Percentiles rank a stretch among this genome's conserved stretches.
Evolutionary conservation across 64 coral and sea anemone species (phyloP).

Genomic region (Stichodactyla mertensii): DNA sequence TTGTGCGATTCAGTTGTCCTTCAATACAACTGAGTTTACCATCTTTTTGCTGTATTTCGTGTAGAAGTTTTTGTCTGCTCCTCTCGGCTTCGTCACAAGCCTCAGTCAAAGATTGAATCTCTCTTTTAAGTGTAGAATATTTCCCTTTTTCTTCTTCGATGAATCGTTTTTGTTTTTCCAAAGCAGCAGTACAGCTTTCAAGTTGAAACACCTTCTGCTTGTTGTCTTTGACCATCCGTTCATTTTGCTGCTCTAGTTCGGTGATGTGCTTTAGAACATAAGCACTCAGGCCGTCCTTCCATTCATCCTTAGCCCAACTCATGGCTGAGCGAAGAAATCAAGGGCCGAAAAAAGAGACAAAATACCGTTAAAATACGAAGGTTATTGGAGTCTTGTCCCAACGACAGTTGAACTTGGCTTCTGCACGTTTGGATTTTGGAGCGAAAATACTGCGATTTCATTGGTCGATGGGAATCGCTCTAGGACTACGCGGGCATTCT

Average conservation of each 20-base stretch:
- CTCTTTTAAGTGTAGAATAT: slow-evolving; percentile 43
- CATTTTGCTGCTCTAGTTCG: slow-evolving; percentile 73
- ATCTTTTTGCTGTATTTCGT: slow-evolving; percentile 77
- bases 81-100: slow-evolving; percentile 71
- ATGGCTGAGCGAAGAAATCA: slow-evolving; percentile 25
- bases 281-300: slow-evolving; percentile 81
- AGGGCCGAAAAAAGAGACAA: neutral
- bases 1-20: slow-evolving; percentile 53
- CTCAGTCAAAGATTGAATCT: slow-evolving; percentile 61
- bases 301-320: slow-evolving; percentile 96
- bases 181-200: slow-evolving; percentile 75
- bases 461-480: neutral
- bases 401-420: neutral
- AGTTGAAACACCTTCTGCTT: slow-evolving; percentile 82
- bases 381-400: neutral
- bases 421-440: slow-evolving; percentile 13
- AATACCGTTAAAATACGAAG: neutral
- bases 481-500: neutral
- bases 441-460: slow-evolving; percentile 10
- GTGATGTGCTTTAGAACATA: slow-evolving; percentile 70
- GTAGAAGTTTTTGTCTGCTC: slow-evolving; percentile 53
- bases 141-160: slow-evolving; percentile 74
- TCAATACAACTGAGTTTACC: slow-evolving; percentile 65
- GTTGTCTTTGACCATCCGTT: slow-evolving; percentile 64
- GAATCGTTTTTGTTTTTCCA: slow-evolving; percentile 78